phyloP scores from a whole-genome alignment of 2,888 invertebrate species.

The Holacanthella duospinosa region DNA sequence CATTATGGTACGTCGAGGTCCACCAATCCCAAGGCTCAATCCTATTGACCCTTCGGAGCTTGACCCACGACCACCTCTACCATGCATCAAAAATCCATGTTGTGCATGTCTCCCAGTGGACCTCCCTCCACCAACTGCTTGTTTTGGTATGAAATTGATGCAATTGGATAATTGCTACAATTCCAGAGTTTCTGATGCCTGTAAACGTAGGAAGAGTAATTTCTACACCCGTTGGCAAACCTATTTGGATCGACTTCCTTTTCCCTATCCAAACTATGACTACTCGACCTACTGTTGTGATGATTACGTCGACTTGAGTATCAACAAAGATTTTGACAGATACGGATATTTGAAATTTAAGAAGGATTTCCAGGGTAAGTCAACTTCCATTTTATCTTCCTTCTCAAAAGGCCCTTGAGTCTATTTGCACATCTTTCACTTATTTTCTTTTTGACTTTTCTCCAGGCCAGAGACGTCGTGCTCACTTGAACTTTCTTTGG shows the following conservation, averaged over 20 bases:
- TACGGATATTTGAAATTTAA: constrained; percentile 20
- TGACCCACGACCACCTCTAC: constrained; percentile 4
- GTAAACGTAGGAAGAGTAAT: background rate
- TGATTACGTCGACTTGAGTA: constrained; percentile 30
- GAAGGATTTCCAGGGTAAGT: constrained; percentile 17
- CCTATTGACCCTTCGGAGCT: background rate
- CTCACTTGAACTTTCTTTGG: constrained; percentile 22
- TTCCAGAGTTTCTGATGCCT: background rate
- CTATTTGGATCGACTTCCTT: constrained; percentile 7
- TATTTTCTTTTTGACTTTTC: constrained; percentile 6
- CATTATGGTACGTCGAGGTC: background rate
- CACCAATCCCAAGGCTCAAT: background rate
- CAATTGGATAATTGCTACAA: background rate
- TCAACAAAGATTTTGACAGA: constrained; percentile 26
- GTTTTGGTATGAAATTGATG: background rate
- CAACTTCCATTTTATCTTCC: background rate
- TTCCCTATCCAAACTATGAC: constrained; percentile 25
- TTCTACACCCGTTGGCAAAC: constrained; percentile 3
- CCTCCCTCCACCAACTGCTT: background rate
- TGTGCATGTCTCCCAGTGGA: constrained; percentile 3
- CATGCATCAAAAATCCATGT: background rate
- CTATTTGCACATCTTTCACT: constrained; percentile 2
- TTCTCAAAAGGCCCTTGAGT: background rate
- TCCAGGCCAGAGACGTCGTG: constrained; percentile 22
- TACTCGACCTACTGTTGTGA: constrained; percentile 32